Percentiles rank a stretch among this genome's conserved stretches.
Evolutionary conservation across 2,888 invertebrate genomes (phyloP).

Genomic region (Cancer borealis): DNA sequence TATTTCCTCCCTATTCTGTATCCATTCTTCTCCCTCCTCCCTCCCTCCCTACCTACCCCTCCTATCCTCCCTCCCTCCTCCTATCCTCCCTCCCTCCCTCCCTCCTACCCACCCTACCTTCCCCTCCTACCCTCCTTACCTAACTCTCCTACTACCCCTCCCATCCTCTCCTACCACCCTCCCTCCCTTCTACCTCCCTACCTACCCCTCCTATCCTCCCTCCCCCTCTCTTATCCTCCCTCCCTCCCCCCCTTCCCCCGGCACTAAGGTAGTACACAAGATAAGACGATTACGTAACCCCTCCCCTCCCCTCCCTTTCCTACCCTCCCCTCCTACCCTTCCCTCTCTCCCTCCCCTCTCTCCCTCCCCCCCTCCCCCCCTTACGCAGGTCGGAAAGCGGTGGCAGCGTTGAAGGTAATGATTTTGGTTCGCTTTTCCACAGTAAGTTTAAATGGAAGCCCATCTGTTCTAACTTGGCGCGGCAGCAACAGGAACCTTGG

Average conservation of each 20-base stretch:
- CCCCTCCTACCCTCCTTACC: neutral
- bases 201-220: neutral
- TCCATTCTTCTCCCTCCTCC: neutral
- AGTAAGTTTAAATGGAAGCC: neutral
- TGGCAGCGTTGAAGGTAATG: neutral
- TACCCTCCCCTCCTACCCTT: neutral
- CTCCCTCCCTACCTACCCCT: neutral
- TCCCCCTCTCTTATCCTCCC: neutral
- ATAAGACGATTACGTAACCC: neutral
- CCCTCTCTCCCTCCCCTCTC: neutral
- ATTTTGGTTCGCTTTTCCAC: neutral
- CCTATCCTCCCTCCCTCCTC: too few relatives aligned
- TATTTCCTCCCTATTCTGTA: too few relatives aligned
- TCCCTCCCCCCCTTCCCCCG: neutral
- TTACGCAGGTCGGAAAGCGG: neutral
- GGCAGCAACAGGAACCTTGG: too few relatives aligned
- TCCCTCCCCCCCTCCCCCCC: neutral
- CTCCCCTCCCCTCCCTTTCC: neutral
- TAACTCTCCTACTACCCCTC: too few relatives aligned
- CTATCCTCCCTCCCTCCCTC: too few relatives aligned
- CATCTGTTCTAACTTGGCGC: neutral
- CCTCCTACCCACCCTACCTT: neutral
- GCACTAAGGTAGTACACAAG: constrained; percentile 4
- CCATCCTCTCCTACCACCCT: too few relatives aligned
- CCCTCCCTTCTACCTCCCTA: neutral